A percentile compares a stretch with the other conserved stretches of the same genome.
Conservation (phyloP, 2,888 invertebrate species). For the Metallyticus violacea region DNA sequence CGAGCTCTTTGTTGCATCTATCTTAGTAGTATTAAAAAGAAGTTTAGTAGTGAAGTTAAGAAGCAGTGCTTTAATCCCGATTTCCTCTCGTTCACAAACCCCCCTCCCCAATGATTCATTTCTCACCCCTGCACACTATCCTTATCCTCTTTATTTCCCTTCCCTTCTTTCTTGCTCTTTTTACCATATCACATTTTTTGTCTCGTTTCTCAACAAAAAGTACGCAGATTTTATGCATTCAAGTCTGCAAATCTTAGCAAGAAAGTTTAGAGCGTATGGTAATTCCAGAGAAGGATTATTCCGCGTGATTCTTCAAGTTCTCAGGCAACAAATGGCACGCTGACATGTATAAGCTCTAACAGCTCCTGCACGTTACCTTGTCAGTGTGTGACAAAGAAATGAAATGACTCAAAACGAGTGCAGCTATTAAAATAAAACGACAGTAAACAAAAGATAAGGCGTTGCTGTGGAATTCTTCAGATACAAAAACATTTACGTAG, state of each 20-base stretch:
- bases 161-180: background rate
- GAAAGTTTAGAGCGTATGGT: background rate
- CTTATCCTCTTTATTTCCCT: background rate
- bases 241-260: background rate
- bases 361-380: background rate
- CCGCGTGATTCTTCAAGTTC: background rate
- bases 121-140: background rate
- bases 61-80: background rate
- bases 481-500: no score
- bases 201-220: background rate
- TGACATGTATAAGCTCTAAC: background rate
- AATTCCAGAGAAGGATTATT: background rate
- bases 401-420: no score
- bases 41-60: background rate
- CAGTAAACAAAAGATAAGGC: no score
- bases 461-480: no score
- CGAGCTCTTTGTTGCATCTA: no score
- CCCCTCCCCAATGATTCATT: background rate
- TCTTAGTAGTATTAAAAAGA: background rate
- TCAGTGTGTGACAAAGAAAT: no score
- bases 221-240: background rate
- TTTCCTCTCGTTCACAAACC: background rate
- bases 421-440: no score
- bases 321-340: background rate
- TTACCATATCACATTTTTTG: background rate